Evolutionary conservation across 2,113 vertebrate genomes (phyloP), one percentile per base, ranked within the genome.

Genomic region (Boulengeromyrus knoepffleri): DNA sequence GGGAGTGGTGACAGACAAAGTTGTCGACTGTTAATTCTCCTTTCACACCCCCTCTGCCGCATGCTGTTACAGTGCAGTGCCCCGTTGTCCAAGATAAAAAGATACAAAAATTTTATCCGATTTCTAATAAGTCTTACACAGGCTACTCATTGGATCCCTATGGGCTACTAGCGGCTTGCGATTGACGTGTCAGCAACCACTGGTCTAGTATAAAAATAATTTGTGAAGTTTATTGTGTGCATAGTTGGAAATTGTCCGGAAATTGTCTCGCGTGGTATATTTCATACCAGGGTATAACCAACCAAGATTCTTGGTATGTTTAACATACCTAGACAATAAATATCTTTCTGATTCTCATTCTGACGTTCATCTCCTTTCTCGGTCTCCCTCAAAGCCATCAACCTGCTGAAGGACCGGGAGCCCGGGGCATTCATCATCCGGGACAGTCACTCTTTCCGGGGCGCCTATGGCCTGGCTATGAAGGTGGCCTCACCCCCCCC

Each of bases 401-500:
- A 95, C 0, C 93, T 99, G 91, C 91, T 99, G 90, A 99, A 97
- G 94, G 98, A 99, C 95, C 95, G 97, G 58, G 98, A 99, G 92
- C 98, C 98, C 0, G 98, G 98, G 0, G 97, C 98, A 52, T 99
- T 99, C 91, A 96, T 99, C 91, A 99, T 99, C 90, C 96, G 98
- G 27, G 98, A 99, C 95, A 99, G 98, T 93, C 98, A 99, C 93
- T 99, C 98, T 39, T 99, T 99, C 96, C 96, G 98, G 0, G 98
- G 98, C 77, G 98, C 98, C 89, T 99, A 99, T 0, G 98, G 98
- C 45, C 94, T 99, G 1, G 98, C 98, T 90, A 98, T 99, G 97
- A 99, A 99, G 92, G 98, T 99, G 56, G 98, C 98, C 85, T 98
- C 97, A 12, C 98, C 98, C 0, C 98, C 98, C n/a, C 97, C 98